Conservation (phyloP, 2,113 vertebrate genomes). For the Amazona vittata region DNA sequence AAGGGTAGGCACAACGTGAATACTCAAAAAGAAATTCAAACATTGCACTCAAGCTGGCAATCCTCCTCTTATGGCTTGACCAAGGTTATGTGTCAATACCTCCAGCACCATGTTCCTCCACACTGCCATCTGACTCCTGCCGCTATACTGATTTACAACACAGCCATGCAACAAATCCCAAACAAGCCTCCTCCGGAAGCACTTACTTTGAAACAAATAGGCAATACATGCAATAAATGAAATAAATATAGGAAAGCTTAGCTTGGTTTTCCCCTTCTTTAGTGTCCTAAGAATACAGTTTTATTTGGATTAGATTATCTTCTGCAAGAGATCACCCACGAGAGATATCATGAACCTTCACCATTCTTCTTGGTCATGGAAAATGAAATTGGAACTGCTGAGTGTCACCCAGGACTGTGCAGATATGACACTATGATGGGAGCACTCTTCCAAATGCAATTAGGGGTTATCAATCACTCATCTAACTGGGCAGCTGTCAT, state of each 20-base stretch:
- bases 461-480: neutral
- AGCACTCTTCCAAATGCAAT: neutral
- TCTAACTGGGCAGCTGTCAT: neutral
- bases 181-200: neutral
- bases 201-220: neutral
- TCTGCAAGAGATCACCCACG: neutral
- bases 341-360: neutral
- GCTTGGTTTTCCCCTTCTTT: neutral
- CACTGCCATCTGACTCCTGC: neutral
- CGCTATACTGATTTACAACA: neutral
- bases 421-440: neutral
- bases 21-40: neutral
- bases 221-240: neutral
- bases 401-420: neutral
- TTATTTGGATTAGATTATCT: neutral
- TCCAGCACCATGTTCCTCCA: neutral
- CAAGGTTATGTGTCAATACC: rapidly evolving
- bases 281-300: neutral
- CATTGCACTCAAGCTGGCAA: neutral
- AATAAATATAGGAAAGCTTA: neutral
- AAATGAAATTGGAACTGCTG: neutral
- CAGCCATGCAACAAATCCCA: rapidly evolving
- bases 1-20: neutral
- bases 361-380: neutral
- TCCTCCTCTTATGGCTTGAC: neutral